Conservation (phyloP, 2,888 invertebrate species). For the Ennomos quercinarius region DNA sequence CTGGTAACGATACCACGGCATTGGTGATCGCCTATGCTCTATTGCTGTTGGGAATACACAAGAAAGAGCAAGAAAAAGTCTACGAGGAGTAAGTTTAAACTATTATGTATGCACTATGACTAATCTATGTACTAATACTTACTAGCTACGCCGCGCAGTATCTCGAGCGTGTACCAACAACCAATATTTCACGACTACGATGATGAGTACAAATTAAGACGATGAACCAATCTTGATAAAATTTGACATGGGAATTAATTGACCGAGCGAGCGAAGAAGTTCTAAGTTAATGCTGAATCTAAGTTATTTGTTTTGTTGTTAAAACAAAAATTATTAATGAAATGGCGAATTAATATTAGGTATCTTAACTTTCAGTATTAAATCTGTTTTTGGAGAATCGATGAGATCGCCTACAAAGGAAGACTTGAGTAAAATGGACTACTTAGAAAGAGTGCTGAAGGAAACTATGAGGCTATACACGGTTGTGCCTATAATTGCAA, state of each 20-base stretch:
- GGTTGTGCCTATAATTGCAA: conserved; percentile 79
- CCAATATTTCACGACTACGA: too few species aligned
- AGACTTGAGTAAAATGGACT: conserved; percentile 82
- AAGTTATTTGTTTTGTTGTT: too few species aligned
- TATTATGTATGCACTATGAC: too few species aligned
- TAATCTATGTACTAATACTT: too few species aligned
- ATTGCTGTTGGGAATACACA: conserved; percentile 63
- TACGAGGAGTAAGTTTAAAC: conserved; percentile 57
- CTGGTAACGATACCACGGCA: conserved; percentile 81
- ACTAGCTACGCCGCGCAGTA: too few species aligned
- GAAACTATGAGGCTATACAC: conserved; percentile 86
- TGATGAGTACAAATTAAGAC: too few species aligned
- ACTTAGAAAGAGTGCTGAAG: conserved; percentile 84
- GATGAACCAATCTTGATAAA: background rate
- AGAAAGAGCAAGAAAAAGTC: conserved; percentile 55
- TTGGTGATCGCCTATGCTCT: conserved; percentile 70
- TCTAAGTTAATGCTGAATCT: too few species aligned
- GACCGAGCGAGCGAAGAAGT: too few species aligned
- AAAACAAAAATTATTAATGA: too few species aligned
- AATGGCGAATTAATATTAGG: background rate
- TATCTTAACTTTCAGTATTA: conserved; percentile 64
- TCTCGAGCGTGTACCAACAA: too few species aligned
- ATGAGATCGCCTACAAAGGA: conserved; percentile 70
- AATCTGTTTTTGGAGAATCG: conserved; percentile 74
- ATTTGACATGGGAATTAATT: background rate